Base-by-base conservation (phyloP, 2,113 vertebrate genomes). In the Istiophorus platypterus region DNA sequence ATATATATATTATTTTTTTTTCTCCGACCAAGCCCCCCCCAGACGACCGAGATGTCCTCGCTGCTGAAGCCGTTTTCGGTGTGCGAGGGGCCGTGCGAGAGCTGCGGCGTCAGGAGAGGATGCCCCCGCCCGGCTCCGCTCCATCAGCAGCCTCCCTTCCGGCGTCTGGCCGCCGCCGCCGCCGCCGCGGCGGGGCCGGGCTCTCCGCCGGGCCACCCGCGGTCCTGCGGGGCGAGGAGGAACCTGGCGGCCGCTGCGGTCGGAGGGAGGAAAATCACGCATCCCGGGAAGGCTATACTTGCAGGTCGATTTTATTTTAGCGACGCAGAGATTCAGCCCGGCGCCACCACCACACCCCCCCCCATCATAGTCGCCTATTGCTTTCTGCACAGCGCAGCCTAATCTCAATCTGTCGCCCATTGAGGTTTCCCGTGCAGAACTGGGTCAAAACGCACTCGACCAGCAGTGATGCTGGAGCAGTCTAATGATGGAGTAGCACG, bases 211-310 rank as follows among this genome's bases (percentile, higher is more conserved):
- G 76, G 65, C 2, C 66, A 66, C 72, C 76, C 70, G 76, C 73
- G 54, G 9, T 52, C 77, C 10, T 86, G 74, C 74, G 82, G 88
- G 63, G 88, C 88, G 2, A 93, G 86, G 72, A 94, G 95, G 52
- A 91, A 80, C 57, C 80, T 93, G 70, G 92, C 93, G 1, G 92
- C 94, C 0, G 94, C 95, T 1, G 90, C 92, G 0, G 64, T 89
- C 64, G 94, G 93, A 49, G 87, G 94, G 17, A 90, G 88, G 78
- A 94, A 92, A 83, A 82, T 93, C 27, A 96, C 94, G 12, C 94
- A 95, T 74, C 94, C 92, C 0, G 95, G 94, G 45, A 96, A 95
- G 73, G 94, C 95, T 39, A 96, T 95, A 49, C 90, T 95, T 26
- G 95, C 94, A 91, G 96, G 95, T 96, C 64, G 63, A 62, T 76